A percentile compares a stretch with the other conserved stretches of the same genome.
Conservation (phyloP, 2,113 vertebrate species). For the Daphoenositta chrysoptera region DNA sequence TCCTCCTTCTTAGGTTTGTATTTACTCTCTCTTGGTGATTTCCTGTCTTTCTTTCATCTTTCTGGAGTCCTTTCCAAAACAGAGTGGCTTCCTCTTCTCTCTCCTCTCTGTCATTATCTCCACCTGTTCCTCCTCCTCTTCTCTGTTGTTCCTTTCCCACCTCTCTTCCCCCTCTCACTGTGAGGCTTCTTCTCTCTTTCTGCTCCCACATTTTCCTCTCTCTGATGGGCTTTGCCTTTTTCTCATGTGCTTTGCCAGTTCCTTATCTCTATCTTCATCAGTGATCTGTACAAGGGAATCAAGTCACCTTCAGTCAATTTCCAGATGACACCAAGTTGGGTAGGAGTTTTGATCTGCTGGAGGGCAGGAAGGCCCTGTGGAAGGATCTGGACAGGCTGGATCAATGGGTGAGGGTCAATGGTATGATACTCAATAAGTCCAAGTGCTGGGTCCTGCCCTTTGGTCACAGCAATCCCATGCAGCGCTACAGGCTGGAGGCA, state of each 20-base stretch:
- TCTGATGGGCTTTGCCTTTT: neutral
- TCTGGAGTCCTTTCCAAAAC: neutral
- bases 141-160: neutral
- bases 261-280: neutral
- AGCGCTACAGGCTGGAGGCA: rapidly evolving
- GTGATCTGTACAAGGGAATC: neutral
- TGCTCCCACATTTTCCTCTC: neutral
- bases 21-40: neutral
- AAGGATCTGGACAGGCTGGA: neutral
- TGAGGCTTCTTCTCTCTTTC: neutral
- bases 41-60: neutral
- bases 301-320: neutral
- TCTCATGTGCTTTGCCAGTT: neutral
- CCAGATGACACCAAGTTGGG: neutral
- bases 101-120: neutral
- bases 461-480: neutral
- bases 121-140: neutral
- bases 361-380: neutral
- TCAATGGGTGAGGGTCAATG: rapidly evolving
- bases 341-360: neutral
- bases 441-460: neutral
- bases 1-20: neutral
- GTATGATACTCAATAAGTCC: neutral
- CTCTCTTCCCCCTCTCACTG: neutral
- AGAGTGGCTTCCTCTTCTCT: neutral